Evolutionary conservation across 1,140 invertebrate species (phyloP).

Genomic region (Zaprionus capensis): DNA sequence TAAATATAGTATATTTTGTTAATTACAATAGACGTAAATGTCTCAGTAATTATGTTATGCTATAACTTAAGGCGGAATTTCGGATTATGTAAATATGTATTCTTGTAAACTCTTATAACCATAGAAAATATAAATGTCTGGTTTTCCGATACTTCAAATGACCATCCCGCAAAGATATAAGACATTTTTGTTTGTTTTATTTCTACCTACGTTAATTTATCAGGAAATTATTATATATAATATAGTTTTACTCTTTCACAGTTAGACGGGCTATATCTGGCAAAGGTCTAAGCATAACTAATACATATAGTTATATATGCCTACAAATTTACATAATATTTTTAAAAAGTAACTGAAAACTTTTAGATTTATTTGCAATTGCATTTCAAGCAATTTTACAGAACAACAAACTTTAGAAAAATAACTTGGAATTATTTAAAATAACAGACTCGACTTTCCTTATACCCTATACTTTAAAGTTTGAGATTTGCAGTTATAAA

Average conservation of each 20-base stretch:
- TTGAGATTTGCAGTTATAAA: background rate
- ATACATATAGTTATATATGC: background rate
- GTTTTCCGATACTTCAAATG: too few relatives aligned
- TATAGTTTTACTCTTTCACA: background rate
- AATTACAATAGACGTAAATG: background rate
- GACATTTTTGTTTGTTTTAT: too few relatives aligned
- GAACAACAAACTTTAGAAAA: conserved; percentile 53
- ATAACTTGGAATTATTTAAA: conserved; percentile 13
- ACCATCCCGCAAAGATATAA: too few relatives aligned
- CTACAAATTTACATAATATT: conserved; percentile 57
- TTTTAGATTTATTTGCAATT: conserved; percentile 71
- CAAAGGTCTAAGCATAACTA: background rate
- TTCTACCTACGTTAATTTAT: too few relatives aligned
- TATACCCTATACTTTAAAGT: background rate
- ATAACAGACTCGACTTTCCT: background rate
- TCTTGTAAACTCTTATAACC: too few relatives aligned
- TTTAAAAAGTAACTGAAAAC: conserved; percentile 46
- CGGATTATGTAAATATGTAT: too few relatives aligned
- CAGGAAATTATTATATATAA: background rate
- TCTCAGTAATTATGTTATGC: background rate
- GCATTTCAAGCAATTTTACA: conserved; percentile 62
- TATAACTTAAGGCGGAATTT: too few relatives aligned
- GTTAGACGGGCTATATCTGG: background rate
- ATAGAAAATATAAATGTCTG: too few relatives aligned
- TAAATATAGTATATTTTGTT: background rate